Evolutionary conservation across 1,140 invertebrate genomes (phyloP), one percentile per base, ranked within the genome.

Genomic region (Drosophila cardini): DNA sequence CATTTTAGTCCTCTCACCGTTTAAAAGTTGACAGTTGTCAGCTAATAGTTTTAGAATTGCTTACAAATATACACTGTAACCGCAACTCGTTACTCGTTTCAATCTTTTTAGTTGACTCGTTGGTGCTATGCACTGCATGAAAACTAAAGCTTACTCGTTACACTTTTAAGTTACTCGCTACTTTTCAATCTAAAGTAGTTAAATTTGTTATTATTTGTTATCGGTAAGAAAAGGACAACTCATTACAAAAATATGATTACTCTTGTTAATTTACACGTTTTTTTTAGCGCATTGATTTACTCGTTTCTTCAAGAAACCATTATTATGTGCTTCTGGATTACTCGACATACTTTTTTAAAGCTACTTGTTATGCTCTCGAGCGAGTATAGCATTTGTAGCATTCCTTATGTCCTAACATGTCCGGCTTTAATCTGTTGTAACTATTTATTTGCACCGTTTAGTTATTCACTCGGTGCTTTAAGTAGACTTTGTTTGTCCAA

Each of bases 21-120:
- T 11, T 42, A 2, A 21, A 45, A 53, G 10, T 30, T 58, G 53
- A 30, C 48, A 67, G 43, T 64, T 55, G 42, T 43, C 63, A 57
- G 60, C 48, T 58, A 68, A 60, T 68, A 60, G 70, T 40, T 43
- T 48, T 26, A 26, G 58, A 67, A 72, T 65, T 52, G 53, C n/a
- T 5, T 30, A n/a, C n/a, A n/a, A n/a, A n/a, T n/a, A n/a, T n/a
- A n/a, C n/a, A n/a, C n/a, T n/a, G n/a, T n/a, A n/a, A n/a, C n/a
- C n/a, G n/a, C n/a, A n/a, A n/a, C n/a, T n/a, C n/a, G n/a, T n/a
- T n/a, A n/a, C n/a, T n/a, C n/a, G n/a, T n/a, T n/a, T n/a, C n/a
- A n/a, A n/a, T n/a, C n/a, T n/a, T n/a, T n/a, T n/a, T n/a, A n/a
- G n/a, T n/a, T n/a, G n/a, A n/a, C n/a, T n/a, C n/a, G n/a, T n/a